These are phyloP conservation scores for Polylopha cassiicola DNA, from an alignment of 2,888 invertebrate genomes.

Conservation along the genomic window DNA sequence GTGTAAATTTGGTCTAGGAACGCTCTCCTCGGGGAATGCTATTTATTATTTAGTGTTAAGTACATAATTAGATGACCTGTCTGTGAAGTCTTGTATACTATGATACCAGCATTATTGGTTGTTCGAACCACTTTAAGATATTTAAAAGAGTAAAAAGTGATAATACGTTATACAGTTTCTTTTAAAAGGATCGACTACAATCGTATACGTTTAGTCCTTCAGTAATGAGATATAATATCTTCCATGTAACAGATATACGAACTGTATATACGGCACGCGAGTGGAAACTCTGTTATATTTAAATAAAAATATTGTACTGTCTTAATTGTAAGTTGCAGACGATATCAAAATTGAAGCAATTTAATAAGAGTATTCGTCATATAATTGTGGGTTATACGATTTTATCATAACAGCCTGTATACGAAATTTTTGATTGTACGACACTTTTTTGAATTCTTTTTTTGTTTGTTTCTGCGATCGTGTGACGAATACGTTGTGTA, in stretches of 20 bases:
- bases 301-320: conserved; percentile 70
- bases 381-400: conserved; percentile 15
- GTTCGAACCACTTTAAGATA: conserved; percentile 54
- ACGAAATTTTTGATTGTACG: conserved; percentile 16
- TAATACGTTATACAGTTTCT: conserved; percentile 66
- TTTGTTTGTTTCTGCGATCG: conserved; percentile 7
- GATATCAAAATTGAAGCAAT: conserved; percentile 44
- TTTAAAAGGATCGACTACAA: conserved; percentile 77
- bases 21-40: conserved; percentile 64
- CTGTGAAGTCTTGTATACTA: conserved; percentile 76
- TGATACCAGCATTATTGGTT: conserved; percentile 65
- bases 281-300: conserved; percentile 73
- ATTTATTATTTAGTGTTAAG: conserved; percentile 77
- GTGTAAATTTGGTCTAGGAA: conserved; percentile 72
- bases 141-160: conserved; percentile 58
- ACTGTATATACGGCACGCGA: conserved; percentile 71
- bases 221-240: conserved; percentile 62
- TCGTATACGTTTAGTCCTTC: conserved; percentile 84
- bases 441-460: conserved; percentile 15
- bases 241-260: conserved; percentile 75
- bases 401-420: conserved; percentile 18
- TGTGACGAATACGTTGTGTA: conserved; percentile 16
- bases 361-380: conserved; percentile 26
- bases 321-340: conserved; percentile 60
- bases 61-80: conserved; percentile 64